Evolutionary conservation across 2,113 vertebrate genomes (phyloP), one percentile per base, ranked within the genome.

Genomic region (Percina caprodes): DNA sequence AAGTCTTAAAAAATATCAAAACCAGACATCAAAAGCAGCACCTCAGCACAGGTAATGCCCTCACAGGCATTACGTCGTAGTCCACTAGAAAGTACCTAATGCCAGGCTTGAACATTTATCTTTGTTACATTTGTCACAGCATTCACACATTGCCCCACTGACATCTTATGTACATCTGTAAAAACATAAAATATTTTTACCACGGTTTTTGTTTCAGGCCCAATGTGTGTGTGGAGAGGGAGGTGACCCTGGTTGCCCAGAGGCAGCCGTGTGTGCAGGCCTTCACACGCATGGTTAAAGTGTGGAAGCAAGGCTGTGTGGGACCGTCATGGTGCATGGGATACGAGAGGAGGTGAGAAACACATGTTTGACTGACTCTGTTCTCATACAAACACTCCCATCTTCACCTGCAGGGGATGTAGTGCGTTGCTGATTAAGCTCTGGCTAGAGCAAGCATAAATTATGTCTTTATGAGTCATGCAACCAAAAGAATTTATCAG

Each of bases 221-320:
- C 0, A 97, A 99, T 0, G 97, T 99, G 75, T 99, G 98, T 1
- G 77, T 91, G 0, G 95, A 96, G 89, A 94, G 74, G 87, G 93
- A 97, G 93, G 91, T 97, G 93, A 95, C 85, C 0, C 75, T 97
- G 46, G 95, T 97, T 48, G 95, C 95, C 71, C 97, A 92, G 62
- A 96, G 89, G 90, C 97, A 97, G 93, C 97, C 97, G 0, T 97
- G 96, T 0, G 91, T 96, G 76, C 97, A 90, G 83, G 95, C 96
- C 54, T 95, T 96, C 83, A 95, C 91, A 69, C 96, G 94, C 7
- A 76, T 92, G 18, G 94, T 96, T 78, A 94, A 93, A 35, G 93
- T 96, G 70, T 98, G 97, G 98, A 96, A 92, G 87, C 96, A 96
- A 7, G 96, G 94, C 89, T 99, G 98, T 1, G 88, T 86, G 5